Conservation (phyloP, 2,113 vertebrate genomes). For the Rousettus leschenaultii region DNA sequence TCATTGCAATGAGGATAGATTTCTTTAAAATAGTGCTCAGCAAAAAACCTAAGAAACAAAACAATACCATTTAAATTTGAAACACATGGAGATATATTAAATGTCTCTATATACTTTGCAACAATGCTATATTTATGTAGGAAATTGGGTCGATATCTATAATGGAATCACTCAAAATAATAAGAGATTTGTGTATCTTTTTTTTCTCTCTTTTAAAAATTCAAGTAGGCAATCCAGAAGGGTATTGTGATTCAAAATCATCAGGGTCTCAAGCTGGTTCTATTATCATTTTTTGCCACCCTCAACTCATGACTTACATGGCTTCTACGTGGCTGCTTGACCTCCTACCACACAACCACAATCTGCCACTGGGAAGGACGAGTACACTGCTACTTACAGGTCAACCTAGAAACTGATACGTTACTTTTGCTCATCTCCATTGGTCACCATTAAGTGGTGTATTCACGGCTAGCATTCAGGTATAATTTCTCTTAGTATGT, state of each 20-base stretch:
- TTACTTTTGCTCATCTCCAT: background rate
- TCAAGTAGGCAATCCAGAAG: background rate
- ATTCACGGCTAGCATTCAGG: background rate
- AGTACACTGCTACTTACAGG: background rate
- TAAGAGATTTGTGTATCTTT: background rate
- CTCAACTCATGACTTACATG: background rate
- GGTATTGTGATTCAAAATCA: background rate
- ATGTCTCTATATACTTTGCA: background rate
- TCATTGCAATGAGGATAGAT: background rate
- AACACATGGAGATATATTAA: background rate
- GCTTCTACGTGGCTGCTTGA: background rate
- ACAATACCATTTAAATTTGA: background rate
- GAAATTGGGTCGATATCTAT: background rate
- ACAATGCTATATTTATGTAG: background rate
- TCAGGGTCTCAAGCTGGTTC: background rate
- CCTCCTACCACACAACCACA: background rate
- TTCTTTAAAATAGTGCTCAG: background rate
- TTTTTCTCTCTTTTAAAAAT: background rate
- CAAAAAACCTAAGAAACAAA: background rate
- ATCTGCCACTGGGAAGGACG: background rate
- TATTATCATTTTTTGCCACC: background rate
- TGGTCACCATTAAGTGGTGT: background rate
- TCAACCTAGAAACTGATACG: background rate
- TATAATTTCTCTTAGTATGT: background rate
- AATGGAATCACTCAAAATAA: background rate